Percentiles rank a stretch among this genome's conserved stretches.
Evolutionary conservation across 2,797 vertebrate genomes (phyloP).

Genomic region (Falco columbarius): DNA sequence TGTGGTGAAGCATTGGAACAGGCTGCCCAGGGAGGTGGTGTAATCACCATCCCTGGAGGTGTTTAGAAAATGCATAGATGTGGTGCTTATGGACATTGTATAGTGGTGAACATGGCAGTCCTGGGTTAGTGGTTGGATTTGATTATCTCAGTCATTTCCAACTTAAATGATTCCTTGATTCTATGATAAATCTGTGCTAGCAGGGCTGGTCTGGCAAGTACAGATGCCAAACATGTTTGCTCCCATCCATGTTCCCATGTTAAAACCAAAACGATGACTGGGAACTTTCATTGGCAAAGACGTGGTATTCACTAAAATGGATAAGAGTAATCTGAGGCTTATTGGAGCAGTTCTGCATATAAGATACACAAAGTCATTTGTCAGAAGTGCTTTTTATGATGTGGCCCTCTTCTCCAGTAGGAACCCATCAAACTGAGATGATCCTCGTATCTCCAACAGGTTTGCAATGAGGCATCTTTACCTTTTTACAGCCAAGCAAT

Average conservation of each 20-base stretch:
- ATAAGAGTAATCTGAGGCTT: background rate
- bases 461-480: background rate
- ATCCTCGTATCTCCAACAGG: background rate
- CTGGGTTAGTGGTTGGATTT: too few relatives aligned
- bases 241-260: accelerated
- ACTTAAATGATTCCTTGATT: too few relatives aligned
- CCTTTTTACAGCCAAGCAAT: background rate
- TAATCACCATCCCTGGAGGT: too few relatives aligned
- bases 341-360: background rate
- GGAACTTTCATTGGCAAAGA: background rate
- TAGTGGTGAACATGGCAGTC: too few relatives aligned
- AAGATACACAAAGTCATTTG: background rate
- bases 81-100: too few relatives aligned
- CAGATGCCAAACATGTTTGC: background rate
- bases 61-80: too few relatives aligned
- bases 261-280: background rate
- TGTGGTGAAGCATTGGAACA: too few relatives aligned
- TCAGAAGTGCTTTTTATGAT: background rate
- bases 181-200: background rate
- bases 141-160: too few relatives aligned
- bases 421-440: background rate
- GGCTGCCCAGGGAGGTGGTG: too few relatives aligned
- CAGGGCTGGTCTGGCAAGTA: background rate
- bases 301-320: background rate
- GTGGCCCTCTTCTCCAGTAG: accelerated